Conservation (phyloP, 1,140 invertebrate species). For the Pseudomyrmex dendroicus region DNA sequence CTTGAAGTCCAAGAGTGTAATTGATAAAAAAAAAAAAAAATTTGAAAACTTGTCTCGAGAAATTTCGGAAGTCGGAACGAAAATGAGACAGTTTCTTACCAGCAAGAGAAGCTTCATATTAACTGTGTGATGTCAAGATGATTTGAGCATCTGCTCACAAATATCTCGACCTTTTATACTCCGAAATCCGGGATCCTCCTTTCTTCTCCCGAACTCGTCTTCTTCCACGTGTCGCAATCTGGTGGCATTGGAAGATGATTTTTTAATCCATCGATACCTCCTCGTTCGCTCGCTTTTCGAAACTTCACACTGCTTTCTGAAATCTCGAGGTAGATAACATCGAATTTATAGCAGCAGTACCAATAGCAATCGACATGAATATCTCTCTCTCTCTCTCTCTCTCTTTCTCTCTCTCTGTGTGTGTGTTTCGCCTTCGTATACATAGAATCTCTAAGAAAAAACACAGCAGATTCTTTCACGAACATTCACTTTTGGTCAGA, state of each 20-base stretch:
- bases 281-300: conserved; percentile 26
- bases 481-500: conserved; percentile 53
- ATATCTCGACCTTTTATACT: conserved; percentile 84
- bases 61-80: not conserved
- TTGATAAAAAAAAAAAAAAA: too few species aligned
- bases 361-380: not conserved
- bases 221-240: conserved; percentile 75
- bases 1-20: too few species aligned
- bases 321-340: conserved; percentile 24
- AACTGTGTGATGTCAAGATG: conserved; percentile 74
- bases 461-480: not conserved
- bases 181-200: conserved; percentile 73
- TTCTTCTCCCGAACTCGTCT: conserved; percentile 60
- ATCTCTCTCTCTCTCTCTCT: too few species aligned
- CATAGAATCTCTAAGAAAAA: not conserved
- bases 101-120: conserved; percentile 82
- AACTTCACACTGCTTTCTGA: not conserved
- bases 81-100: conserved; percentile 75
- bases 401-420: too few species aligned
- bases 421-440: too few species aligned
- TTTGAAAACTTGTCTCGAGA: not conserved
- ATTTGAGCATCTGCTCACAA: conserved; percentile 75
- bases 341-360: not conserved
- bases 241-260: conserved; percentile 81
- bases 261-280: conserved; percentile 73